Base-by-base conservation (phyloP, 2,888 invertebrate genomes). In the Polydrusus tereticollis region DNA sequence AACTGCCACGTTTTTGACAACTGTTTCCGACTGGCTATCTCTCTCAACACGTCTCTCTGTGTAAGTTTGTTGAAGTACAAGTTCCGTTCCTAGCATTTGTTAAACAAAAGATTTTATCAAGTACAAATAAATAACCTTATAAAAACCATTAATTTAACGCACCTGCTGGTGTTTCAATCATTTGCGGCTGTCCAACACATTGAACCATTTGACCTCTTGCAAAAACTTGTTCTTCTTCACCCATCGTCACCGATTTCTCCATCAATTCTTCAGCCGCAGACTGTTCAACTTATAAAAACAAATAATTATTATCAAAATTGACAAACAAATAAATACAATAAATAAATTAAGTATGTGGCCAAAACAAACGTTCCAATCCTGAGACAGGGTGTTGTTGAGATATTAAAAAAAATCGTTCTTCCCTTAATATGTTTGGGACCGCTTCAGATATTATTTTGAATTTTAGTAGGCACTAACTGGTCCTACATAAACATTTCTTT, bases 21-120 rank as follows among this genome's bases (percentile, higher is more conserved):
- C 74, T 38, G 66, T 77, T 71, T 82, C 81, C 0, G 77, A 78
- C 6, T 77, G 78, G 4, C 80, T 78, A 12, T 80, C 76, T 55
- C 82, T 77, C 64, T 82, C 81, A 4, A 84, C 79, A 20, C 78
- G 77, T 63, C 76, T 78, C 62, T 83, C 80, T 4, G 81, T 73
- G n/a, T 79, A 77, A 14, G 83, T 70, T 74, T 82, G 80, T 43
- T 80, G 79, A 3, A 79, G 55, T 0, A 81, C 78, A 12, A 73
- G 76, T 43, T 82, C 79, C n/a, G 76, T 75, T 1, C 83, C 83
- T 72, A 12, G 23, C 33, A 23, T 12, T 6, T 47, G 2, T 20
- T 8, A 45, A 20, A 16, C 2, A 1, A 50, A 65, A 14, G 16
- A 47, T 26, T 29, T 4, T 8, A 29, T 8, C 1, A 8, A 41